Evolutionary conservation across 2,113 vertebrate species (phyloP).

Genomic region (Pseudorhombus dupliciocellatus): DNA sequence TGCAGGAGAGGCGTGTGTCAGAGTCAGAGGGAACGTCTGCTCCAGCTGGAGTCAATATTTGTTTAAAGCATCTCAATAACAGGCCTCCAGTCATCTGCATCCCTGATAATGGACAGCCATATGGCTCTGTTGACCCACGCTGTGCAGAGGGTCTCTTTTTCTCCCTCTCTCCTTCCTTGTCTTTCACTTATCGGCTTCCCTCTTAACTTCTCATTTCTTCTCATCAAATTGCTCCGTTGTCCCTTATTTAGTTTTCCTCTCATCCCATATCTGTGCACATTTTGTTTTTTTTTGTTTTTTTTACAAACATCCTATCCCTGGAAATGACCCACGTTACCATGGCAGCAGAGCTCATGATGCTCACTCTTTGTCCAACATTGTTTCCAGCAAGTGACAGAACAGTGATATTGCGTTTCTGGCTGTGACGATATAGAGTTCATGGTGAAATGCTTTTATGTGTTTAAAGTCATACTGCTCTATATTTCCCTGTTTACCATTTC

Average conservation of each 20-base stretch:
- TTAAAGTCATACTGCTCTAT: conserved; percentile 18
- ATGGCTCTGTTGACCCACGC: conserved; percentile 86
- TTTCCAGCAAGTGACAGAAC: conserved; percentile 67
- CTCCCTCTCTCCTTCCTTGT: conserved; percentile 54
- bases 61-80: conserved; percentile 87
- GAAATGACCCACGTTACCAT: conserved; percentile 79
- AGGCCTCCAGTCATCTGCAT: conserved; percentile 85
- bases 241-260: conserved; percentile 36
- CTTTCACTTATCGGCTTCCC: conserved; percentile 47
- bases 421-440: conserved; percentile 15
- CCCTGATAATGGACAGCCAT: conserved; percentile 86
- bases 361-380: conserved; percentile 64
- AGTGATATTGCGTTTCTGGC: conserved; percentile 45
- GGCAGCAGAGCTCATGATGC: conserved; percentile 74
- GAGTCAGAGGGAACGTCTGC: conserved; percentile 71
- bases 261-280: conserved; percentile 46
- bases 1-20: conserved; percentile 73
- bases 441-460: conserved; percentile 35
- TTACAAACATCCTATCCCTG: conserved; percentile 53
- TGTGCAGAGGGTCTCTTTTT: conserved; percentile 68
- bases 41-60: conserved; percentile 88
- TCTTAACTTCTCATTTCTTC: conserved; percentile 48
- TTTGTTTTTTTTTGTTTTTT: conserved; percentile 44
- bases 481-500: conserved; percentile 4
- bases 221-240: conserved; percentile 41